These are phyloP conservation scores for Columba janthina DNA, from an alignment of 2,113 vertebrate species.

Conservation along the genomic window DNA sequence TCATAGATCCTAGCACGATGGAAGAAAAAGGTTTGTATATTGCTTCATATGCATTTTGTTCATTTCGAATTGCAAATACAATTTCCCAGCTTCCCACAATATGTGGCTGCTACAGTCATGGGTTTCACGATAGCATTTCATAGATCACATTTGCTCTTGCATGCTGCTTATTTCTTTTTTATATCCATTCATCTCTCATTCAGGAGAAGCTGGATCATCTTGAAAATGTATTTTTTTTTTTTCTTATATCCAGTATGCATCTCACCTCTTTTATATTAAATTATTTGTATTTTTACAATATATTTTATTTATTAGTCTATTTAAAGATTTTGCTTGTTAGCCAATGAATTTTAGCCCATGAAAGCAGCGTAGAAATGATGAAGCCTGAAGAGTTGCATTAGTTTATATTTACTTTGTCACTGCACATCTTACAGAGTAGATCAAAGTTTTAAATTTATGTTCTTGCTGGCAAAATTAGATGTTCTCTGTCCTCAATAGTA, in stretches of 20 bases:
- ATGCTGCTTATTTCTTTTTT: background rate
- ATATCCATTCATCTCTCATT: background rate
- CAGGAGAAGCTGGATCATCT: background rate
- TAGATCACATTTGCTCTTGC: background rate
- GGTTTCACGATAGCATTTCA: background rate
- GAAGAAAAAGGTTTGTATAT: background rate
- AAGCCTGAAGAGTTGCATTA: background rate
- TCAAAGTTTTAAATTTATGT: background rate
- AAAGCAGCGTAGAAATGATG: background rate
- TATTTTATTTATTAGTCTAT: background rate
- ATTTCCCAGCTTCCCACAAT: background rate
- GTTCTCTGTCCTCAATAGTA: background rate
- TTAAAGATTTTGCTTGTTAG: background rate
- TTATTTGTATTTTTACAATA: background rate
- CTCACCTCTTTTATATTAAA: background rate
- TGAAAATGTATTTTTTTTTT: background rate
- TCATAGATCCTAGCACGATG: background rate
- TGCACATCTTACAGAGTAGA: background rate
- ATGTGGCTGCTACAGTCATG: background rate
- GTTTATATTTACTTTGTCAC: background rate
- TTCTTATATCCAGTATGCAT: background rate
- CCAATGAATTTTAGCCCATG: background rate
- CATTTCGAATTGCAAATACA: conserved; percentile 42
- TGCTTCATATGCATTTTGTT: background rate
- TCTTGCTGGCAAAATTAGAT: background rate